Percentiles rank a stretch among this genome's conserved stretches.
Conservation (phyloP, 2,888 invertebrate species). For the Taenaris catops region DNA sequence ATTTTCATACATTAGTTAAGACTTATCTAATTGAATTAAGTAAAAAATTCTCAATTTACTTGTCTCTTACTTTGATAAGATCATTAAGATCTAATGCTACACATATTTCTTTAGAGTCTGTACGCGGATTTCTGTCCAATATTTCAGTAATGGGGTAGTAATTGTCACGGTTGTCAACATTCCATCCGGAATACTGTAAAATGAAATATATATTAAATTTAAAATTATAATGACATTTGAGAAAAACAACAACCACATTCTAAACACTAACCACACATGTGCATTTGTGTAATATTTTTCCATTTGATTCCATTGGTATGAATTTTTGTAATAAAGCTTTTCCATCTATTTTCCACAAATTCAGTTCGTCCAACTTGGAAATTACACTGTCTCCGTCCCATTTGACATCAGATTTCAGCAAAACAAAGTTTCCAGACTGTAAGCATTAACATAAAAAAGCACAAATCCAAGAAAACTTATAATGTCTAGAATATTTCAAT, state of each 20-base stretch:
- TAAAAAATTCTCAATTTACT: constrained; percentile 61
- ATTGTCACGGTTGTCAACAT: constrained; percentile 78
- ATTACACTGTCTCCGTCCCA: constrained; percentile 78
- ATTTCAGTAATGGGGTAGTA: constrained; percentile 81
- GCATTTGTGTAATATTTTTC: constrained; percentile 79
- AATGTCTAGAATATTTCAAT: neutral
- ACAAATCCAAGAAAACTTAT: no score
- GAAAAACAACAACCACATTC: constrained; percentile 1
- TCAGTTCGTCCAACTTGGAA: constrained; percentile 76
- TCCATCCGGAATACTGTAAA: constrained; percentile 82
- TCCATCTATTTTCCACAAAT: constrained; percentile 85
- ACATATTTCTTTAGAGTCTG: constrained; percentile 76
- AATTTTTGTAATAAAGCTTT: constrained; percentile 84
- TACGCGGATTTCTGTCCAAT: constrained; percentile 71
- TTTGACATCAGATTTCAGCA: constrained; percentile 82
- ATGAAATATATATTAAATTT: constrained; percentile 13
- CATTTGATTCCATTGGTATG: constrained; percentile 81
- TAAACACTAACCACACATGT: constrained; percentile 78
- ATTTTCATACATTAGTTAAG: constrained; percentile 57
- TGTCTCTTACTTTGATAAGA: constrained; percentile 76
- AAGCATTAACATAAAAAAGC: no score
- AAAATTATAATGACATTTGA: constrained; percentile 4
- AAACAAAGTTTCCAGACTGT: constrained; percentile 83
- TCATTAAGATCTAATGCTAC: constrained; percentile 76
- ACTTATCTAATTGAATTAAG: constrained; percentile 68